Conservation (phyloP, 1,140 invertebrate genomes). For the Mercenaria mercenaria region DNA sequence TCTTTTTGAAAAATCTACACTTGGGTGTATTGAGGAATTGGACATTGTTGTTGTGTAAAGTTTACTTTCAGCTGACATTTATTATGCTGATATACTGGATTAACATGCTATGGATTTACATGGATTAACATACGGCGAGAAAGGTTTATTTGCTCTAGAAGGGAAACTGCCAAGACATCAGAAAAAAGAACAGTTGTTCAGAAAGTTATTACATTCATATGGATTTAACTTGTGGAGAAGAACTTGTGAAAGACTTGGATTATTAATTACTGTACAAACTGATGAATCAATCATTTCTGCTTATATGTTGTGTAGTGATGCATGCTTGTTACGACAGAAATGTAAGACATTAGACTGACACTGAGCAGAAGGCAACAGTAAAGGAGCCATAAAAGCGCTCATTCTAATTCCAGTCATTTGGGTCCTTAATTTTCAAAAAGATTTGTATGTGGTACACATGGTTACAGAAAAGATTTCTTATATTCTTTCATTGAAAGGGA, state of each 20-base stretch:
- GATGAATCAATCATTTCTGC: neutral
- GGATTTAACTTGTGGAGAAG: too few species aligned
- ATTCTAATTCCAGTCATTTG: neutral
- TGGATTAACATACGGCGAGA: too few species aligned
- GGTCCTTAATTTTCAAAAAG: neutral
- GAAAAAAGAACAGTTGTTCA: too few species aligned
- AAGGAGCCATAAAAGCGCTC: constrained; percentile 27
- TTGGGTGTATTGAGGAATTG: too few species aligned
- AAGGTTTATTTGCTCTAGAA: too few species aligned
- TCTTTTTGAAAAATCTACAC: neutral
- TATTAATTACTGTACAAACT: neutral
- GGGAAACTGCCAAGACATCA: too few species aligned
- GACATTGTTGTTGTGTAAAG: neutral
- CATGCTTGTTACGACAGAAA: neutral
- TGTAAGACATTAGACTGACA: neutral
- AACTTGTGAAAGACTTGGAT: too few species aligned
- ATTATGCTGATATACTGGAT: too few species aligned
- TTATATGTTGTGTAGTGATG: neutral
- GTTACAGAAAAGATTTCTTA: too few species aligned
- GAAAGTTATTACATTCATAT: too few species aligned
- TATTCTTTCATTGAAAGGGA: neutral
- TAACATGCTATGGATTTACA: too few species aligned
- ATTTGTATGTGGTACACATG: neutral
- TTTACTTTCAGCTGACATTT: neutral
- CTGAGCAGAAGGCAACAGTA: neutral